Percentiles rank a stretch among this genome's conserved stretches.
Evolutionary conservation across 1,140 invertebrate species (phyloP).

Genomic region (Diorhabda sublineata): DNA sequence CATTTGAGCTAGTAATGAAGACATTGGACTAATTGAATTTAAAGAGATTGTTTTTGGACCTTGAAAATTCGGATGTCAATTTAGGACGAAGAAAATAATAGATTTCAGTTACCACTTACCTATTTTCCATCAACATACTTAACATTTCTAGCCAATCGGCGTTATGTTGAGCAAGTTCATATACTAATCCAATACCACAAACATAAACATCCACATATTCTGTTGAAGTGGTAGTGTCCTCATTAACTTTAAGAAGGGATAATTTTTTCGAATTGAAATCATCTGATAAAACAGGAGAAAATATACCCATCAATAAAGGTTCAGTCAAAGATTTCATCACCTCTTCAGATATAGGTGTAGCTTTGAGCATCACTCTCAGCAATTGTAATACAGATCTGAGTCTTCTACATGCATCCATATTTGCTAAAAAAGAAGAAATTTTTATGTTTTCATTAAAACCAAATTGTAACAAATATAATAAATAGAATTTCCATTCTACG

Average conservation of each 20-base stretch:
- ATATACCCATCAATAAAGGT: conserved; percentile 3
- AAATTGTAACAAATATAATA: no score
- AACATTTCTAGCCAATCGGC: conserved; percentile 5
- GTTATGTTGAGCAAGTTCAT: conserved; percentile 14
- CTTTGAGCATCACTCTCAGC: conserved; percentile 11
- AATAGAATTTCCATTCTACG: no score
- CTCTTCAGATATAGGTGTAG: neutral
- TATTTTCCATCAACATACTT: conserved; percentile 18
- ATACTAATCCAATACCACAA: conserved; percentile 11
- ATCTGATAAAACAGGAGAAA: conserved; percentile 6
- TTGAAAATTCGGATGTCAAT: no score
- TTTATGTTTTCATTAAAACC: no score
- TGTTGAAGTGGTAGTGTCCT: conserved; percentile 6
- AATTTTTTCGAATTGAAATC: conserved; percentile 7
- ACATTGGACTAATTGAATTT: no score
- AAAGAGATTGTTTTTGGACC: no score
- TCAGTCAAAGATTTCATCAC: conserved; percentile 12
- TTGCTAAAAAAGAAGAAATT: neutral
- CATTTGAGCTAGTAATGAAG: no score
- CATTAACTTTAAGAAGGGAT: conserved; percentile 11
- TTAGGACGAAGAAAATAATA: no score
- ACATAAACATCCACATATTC: conserved; percentile 12
- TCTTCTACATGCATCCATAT: conserved; percentile 14
- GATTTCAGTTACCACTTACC: neutral
- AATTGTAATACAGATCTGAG: conserved; percentile 6